Percentiles rank a stretch among this genome's conserved stretches.
These are phyloP conservation scores for Stichopus chloronotus DNA, from an alignment of 35 echinoderm and acorn worm species.

Conservation along the genomic window DNA sequence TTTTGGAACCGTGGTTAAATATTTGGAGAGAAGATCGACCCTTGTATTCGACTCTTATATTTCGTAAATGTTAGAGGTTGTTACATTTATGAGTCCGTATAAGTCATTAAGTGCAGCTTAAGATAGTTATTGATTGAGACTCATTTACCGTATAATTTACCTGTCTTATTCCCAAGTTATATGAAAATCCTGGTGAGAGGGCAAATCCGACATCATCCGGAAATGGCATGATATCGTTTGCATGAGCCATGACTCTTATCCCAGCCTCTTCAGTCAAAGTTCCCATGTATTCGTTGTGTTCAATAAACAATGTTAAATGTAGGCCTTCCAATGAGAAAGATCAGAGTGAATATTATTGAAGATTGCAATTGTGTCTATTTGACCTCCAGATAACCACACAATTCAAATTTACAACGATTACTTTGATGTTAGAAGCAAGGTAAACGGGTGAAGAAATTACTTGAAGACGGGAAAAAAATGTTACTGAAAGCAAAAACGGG, in stretches of 20 bases:
- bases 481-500: background rate
- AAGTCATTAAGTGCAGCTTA: no score
- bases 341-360: background rate
- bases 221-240: conserved; percentile 55
- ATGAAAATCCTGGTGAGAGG: conserved; percentile 67
- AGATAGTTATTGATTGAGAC: no score
- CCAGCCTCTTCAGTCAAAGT: conserved; percentile 72
- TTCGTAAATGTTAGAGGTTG: no score
- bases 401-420: background rate
- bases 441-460: background rate
- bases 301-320: conserved; percentile 81
- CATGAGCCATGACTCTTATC: conserved; percentile 67
- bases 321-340: conserved; percentile 60
- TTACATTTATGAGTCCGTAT: no score
- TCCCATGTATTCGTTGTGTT: conserved; percentile 82
- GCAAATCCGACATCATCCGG: conserved; percentile 81
- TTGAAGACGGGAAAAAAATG: background rate
- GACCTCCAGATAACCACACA: background rate
- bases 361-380: background rate
- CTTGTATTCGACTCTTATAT: no score
- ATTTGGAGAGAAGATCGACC: no score
- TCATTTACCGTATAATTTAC: no score
- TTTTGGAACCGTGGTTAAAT: no score
- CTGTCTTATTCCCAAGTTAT: conserved; percentile 79
- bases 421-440: background rate